Conservation (phyloP, 2,113 vertebrate genomes). For the Burhinus oedicnemus region DNA sequence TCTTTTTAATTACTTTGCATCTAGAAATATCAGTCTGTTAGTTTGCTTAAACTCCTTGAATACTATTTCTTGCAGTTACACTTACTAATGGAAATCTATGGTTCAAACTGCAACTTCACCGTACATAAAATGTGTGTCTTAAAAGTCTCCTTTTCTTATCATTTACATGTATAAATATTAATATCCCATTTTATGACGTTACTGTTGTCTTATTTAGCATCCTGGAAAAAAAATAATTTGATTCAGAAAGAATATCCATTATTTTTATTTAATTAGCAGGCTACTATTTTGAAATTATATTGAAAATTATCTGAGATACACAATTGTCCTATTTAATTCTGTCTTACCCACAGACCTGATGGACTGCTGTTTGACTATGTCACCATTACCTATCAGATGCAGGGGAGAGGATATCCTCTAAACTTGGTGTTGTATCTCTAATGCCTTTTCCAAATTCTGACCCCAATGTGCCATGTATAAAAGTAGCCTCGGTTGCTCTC, state of each 20-base stretch:
- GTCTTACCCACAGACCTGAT: neutral
- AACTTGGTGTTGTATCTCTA: neutral
- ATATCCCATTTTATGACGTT: neutral
- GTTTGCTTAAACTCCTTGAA: neutral
- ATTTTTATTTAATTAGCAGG: neutral
- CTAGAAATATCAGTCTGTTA: neutral
- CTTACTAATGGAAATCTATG: neutral
- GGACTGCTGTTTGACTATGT: neutral
- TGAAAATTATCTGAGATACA: neutral
- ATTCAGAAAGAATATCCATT: neutral
- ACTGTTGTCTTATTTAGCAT: neutral
- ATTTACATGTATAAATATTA: neutral
- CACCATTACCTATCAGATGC: neutral
- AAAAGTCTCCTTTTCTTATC: neutral
- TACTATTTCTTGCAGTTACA: neutral
- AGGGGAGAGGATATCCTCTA: neutral
- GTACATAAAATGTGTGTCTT: neutral
- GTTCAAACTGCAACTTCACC: neutral
- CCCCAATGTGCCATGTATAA: accelerated
- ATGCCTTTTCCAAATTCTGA: neutral
- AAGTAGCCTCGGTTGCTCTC: neutral
- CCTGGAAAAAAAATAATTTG: neutral
- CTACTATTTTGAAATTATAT: neutral
- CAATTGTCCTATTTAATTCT: neutral
- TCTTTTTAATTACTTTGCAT: constrained; percentile 4